These are phyloP conservation scores for Scaptomyza flava DNA, from an alignment of 2,888 invertebrate genomes.

Conservation along the genomic window DNA sequence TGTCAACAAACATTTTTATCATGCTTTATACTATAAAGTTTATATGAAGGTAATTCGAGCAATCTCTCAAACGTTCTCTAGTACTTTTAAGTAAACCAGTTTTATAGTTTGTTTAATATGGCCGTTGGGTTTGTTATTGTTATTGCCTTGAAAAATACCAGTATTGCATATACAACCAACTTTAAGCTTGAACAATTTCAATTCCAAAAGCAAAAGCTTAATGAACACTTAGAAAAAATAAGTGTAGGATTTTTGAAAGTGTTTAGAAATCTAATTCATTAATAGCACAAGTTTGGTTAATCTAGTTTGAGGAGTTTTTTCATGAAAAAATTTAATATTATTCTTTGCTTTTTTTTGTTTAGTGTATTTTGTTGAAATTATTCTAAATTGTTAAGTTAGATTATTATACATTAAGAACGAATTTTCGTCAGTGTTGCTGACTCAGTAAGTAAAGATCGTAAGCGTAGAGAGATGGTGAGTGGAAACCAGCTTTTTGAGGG, in stretches of 20 bases:
- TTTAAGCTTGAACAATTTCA: constrained; percentile 31
- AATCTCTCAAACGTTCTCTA: constrained; percentile 41
- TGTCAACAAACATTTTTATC: constrained; percentile 17
- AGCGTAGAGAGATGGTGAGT: neutral
- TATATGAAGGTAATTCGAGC: constrained; percentile 26
- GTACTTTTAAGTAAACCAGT: constrained; percentile 44
- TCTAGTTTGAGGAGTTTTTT: too few relatives aligned
- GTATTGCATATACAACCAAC: constrained; percentile 35
- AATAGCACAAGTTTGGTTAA: too few relatives aligned
- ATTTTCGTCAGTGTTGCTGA: neutral
- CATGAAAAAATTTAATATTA: too few relatives aligned
- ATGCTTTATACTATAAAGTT: neutral
- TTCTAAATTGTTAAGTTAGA: neutral
- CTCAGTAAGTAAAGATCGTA: neutral
- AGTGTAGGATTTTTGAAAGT: too few relatives aligned
- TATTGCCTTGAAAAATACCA: constrained; percentile 51
- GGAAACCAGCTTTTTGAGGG: constrained; percentile 28
- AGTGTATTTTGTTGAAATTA: too few relatives aligned
- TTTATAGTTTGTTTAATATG: constrained; percentile 18
- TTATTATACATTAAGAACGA: neutral
- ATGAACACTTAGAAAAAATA: constrained; percentile 3
- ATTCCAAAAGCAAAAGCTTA: constrained; percentile 38
- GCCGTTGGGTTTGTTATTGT: constrained; percentile 19
- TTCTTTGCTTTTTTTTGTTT: too few relatives aligned
- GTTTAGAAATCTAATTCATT: neutral